phyloP scores from a whole-genome alignment of 2,113 vertebrate species.

The Pseudopodoces humilis region DNA sequence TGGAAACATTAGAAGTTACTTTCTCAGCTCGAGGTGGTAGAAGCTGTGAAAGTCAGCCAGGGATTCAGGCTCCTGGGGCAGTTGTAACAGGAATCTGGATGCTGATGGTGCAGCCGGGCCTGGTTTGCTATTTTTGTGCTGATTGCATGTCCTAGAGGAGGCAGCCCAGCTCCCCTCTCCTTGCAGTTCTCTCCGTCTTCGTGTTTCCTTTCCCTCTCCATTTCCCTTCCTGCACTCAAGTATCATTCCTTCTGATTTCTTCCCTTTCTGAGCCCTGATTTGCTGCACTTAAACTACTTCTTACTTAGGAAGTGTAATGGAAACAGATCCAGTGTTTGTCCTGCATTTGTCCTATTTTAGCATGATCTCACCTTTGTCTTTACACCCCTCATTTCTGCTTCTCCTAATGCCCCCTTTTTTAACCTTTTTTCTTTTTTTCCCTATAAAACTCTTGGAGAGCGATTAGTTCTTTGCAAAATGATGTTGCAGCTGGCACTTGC shows the following conservation, averaged over 20 bases:
- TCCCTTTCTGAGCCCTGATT: background rate
- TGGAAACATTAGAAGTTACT: background rate
- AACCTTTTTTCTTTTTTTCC: background rate
- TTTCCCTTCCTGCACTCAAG: background rate
- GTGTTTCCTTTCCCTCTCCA: background rate
- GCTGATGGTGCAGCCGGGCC: background rate
- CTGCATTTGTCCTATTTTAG: background rate
- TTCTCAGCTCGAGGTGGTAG: background rate
- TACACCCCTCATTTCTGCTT: background rate
- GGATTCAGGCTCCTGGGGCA: background rate
- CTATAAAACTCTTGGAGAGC: background rate
- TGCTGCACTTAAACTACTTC: background rate
- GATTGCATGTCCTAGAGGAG: background rate
- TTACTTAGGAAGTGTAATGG: background rate
- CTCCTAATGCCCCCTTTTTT: background rate
- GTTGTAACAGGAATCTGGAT: slow-evolving; percentile 22
- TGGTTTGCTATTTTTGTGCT: slow-evolving; percentile 21
- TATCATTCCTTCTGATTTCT: background rate
- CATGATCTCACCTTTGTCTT: background rate
- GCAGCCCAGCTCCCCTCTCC: background rate
- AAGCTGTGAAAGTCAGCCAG: background rate
- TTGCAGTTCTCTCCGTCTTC: background rate
- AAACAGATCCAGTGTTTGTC: background rate
- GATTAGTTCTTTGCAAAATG: background rate
- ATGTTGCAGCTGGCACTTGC: background rate